phyloP scores from a whole-genome alignment of 2,113 vertebrate species.

The Rhodinocichla rosea region DNA sequence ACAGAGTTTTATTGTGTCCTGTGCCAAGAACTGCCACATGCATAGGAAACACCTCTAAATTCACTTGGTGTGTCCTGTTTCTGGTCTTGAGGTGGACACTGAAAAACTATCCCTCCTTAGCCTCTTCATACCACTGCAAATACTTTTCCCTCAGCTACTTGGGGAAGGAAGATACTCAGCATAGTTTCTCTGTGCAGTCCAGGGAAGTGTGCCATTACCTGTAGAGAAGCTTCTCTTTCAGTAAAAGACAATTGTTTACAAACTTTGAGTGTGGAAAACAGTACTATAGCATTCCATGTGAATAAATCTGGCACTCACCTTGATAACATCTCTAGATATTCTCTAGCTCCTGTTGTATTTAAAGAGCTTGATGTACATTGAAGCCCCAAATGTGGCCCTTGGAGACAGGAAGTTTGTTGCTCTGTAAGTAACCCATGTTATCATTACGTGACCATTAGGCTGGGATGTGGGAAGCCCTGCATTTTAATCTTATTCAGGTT shows the following conservation, averaged over 20 bases:
- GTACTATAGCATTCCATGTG: background rate
- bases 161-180: background rate
- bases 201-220: background rate
- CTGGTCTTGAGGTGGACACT: background rate
- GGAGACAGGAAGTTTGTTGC: background rate
- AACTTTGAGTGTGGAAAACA: background rate
- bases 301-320: background rate
- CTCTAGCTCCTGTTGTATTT: background rate
- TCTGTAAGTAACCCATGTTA: rapidly evolving
- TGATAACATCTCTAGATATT: background rate
- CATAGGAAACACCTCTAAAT: background rate
- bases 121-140: background rate
- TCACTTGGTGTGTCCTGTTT: background rate
- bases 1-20: background rate
- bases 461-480: background rate
- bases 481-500: background rate
- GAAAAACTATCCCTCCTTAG: background rate
- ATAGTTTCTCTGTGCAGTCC: background rate
- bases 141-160: background rate
- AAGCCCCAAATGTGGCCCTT: background rate
- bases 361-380: background rate
- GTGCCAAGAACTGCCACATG: background rate
- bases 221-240: background rate
- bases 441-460: background rate
- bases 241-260: background rate